Conservation (phyloP, 92 coral and sea anemone species). For the Epizoanthus illoricatus region DNA sequence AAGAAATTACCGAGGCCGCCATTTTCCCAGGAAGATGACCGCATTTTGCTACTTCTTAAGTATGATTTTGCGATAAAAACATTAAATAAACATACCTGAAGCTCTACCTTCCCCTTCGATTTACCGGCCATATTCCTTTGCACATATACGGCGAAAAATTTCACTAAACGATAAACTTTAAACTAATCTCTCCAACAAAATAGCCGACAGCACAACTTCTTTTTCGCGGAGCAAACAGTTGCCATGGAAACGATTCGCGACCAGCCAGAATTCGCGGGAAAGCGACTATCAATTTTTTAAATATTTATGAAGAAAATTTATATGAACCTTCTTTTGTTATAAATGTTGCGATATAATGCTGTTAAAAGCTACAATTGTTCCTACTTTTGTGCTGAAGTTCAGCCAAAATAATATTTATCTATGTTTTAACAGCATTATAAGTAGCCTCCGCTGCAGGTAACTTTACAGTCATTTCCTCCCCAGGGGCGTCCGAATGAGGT, state of each 20-base stretch:
- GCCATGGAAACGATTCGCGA: slow-evolving; percentile 20
- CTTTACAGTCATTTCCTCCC: no score
- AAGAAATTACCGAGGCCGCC: slow-evolving; percentile 2
- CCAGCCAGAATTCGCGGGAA: neutral
- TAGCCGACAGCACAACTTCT: neutral
- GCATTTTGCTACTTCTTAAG: neutral
- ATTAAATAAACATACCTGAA: slow-evolving; percentile 72
- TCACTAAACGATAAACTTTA: neutral
- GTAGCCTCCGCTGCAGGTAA: no score
- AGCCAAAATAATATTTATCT: no score
- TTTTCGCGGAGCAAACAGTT: slow-evolving; percentile 4
- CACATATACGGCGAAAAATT: neutral
- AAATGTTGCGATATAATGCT: no score
- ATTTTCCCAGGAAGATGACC: slow-evolving; percentile 2
- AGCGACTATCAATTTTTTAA: neutral
- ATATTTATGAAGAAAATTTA: neutral
- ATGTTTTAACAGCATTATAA: no score
- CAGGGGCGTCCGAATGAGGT: no score
- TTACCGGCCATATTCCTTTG: slow-evolving; percentile 42
- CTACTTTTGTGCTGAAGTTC: no score
- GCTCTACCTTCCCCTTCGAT: slow-evolving; percentile 77
- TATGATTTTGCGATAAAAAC: slow-evolving; percentile 26
- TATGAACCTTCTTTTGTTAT: neutral
- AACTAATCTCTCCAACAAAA: neutral
- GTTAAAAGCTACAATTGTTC: no score